Percentiles rank a stretch among this genome's conserved stretches.
phyloP scores from a whole-genome alignment of 2,797 vertebrate genomes.

The Cuculus canorus region DNA sequence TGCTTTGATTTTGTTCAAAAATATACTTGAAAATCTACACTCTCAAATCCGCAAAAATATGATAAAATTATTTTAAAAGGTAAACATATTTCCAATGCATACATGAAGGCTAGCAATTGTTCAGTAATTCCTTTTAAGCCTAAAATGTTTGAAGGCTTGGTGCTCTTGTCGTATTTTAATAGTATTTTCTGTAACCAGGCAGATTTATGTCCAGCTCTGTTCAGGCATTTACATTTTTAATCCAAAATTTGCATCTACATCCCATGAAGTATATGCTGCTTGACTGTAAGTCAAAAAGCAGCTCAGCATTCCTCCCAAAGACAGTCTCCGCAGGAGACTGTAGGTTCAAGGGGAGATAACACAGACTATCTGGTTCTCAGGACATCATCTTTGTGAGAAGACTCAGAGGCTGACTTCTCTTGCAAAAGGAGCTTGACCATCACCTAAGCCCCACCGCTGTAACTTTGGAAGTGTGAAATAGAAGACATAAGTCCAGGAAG shows the following conservation, averaged over 20 bases:
- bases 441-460: not conserved
- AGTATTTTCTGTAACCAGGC: constrained; percentile 11
- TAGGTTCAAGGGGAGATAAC: not conserved
- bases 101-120: not conserved
- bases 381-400: not conserved
- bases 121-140: not conserved
- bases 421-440: not conserved
- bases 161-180: not conserved
- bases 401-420: not conserved
- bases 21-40: not conserved
- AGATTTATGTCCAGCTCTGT: not conserved
- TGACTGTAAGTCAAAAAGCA: not conserved
- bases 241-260: not conserved
- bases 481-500: not conserved
- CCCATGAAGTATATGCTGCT: not conserved
- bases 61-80: not conserved
- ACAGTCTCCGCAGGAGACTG: not conserved
- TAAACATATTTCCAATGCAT: not conserved
- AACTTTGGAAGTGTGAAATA: not conserved
- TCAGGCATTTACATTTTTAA: constrained; percentile 10
- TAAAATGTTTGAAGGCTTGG: not conserved
- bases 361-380: not conserved
- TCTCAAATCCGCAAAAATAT: not conserved
- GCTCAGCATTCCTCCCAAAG: not conserved
- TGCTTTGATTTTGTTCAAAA: constrained; percentile 14